Conservation (phyloP, 1,140 invertebrate genomes). For the Leptopilina boulardi region DNA sequence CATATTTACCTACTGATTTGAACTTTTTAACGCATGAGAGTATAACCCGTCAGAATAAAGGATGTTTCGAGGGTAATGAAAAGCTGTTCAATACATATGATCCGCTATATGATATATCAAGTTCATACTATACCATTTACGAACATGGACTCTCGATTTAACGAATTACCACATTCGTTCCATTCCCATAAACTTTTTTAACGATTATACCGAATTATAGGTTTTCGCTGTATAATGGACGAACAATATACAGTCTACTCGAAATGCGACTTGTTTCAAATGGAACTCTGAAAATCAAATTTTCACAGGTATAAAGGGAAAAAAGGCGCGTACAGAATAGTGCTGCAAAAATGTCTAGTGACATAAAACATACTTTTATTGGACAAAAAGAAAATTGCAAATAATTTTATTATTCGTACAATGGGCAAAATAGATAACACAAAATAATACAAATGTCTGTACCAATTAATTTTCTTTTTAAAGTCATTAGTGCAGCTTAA, state of each 20-base stretch:
- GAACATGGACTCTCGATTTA: constrained; percentile 13
- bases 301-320: background rate
- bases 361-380: background rate
- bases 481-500: too few relatives aligned
- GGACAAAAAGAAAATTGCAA: too few relatives aligned
- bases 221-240: background rate
- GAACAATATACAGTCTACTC: background rate
- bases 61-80: background rate
- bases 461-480: too few relatives aligned
- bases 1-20: background rate
- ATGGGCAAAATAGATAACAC: too few relatives aligned
- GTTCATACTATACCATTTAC: background rate
- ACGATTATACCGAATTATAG: background rate
- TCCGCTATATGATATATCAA: background rate
- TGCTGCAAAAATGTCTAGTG: background rate
- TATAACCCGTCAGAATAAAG: background rate
- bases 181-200: constrained; percentile 21
- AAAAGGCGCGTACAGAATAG: background rate
- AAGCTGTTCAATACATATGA: background rate
- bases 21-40: background rate
- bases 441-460: too few relatives aligned
- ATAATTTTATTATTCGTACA: too few relatives aligned
- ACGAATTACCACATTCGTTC: constrained; percentile 18
- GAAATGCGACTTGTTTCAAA: background rate
- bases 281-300: background rate